These are phyloP conservation scores for Cydia strobilella DNA, from an alignment of 1,140 invertebrate species.

Conservation along the genomic window DNA sequence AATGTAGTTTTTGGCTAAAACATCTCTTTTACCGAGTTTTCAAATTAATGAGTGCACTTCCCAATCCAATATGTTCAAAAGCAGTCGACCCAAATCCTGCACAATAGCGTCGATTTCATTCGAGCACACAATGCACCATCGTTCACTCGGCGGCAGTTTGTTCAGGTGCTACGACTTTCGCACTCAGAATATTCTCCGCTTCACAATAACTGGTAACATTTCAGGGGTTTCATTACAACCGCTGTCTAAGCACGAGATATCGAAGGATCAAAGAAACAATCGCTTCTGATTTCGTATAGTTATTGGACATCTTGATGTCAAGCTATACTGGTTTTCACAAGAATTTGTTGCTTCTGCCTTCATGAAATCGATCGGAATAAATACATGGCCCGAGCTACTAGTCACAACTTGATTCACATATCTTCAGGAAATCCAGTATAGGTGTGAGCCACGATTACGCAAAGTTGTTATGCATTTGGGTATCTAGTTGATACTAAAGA, in stretches of 20 bases:
- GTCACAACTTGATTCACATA: background rate
- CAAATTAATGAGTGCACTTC: background rate
- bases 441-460: background rate
- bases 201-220: conserved; percentile 31
- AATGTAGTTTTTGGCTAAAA: background rate
- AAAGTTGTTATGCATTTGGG: background rate
- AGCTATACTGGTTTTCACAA: background rate
- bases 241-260: background rate
- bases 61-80: conserved; percentile 50
- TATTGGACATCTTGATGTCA: background rate
- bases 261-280: background rate
- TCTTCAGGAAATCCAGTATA: background rate
- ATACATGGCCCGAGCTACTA: background rate
- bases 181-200: conserved; percentile 44
- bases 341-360: background rate
- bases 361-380: background rate
- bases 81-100: conserved; percentile 61
- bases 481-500: background rate
- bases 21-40: background rate
- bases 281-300: background rate
- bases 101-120: conserved; percentile 63
- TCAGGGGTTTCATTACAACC: background rate
- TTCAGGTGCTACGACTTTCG: conserved; percentile 62
- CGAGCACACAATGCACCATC: conserved; percentile 59
- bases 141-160: conserved; percentile 56